Percentiles rank a stretch among this genome's conserved stretches.
phyloP scores from a whole-genome alignment of 2,113 vertebrate species.

The Mungos mungo region DNA sequence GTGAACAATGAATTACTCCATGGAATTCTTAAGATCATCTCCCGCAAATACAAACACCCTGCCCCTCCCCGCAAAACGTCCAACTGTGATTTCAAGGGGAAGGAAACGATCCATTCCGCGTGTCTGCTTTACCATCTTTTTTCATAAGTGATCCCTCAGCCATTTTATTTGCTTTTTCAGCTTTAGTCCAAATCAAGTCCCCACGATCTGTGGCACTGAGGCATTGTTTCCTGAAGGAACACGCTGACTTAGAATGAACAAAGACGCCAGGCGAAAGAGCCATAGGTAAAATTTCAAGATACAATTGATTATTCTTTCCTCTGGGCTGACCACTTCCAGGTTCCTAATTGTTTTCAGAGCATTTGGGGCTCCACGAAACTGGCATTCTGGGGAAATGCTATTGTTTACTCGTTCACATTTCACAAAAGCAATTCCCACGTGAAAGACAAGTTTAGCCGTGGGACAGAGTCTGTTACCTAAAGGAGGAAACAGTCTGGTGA shows the following conservation, averaged over 20 bases:
- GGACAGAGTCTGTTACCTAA: conserved; percentile 84
- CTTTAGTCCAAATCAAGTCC: conserved; percentile 17
- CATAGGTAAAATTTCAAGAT: conserved; percentile 88
- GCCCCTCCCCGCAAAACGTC: background rate
- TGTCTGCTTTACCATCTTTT: background rate
- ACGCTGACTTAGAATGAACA: conserved; percentile 81
- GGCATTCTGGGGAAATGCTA: conserved; percentile 97
- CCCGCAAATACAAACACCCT: background rate
- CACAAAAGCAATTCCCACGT: conserved; percentile 98
- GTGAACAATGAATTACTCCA: background rate
- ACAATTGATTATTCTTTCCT: conserved; percentile 97
- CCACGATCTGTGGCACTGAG: conserved; percentile 64
- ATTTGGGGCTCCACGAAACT: conserved; percentile 91
- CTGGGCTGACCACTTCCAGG: conserved; percentile 96
- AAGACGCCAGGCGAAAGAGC: conserved; percentile 80
- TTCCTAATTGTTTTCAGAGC: conserved; percentile 95
- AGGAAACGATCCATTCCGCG: background rate
- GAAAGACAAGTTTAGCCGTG: conserved; percentile 93
- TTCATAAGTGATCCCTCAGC: background rate
- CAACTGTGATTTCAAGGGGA: background rate
- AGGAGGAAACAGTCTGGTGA: conserved; percentile 89
- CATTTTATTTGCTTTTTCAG: background rate
- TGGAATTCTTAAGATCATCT: conserved; percentile 24
- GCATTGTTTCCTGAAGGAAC: conserved; percentile 81
- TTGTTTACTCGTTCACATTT: conserved; percentile 97